Base-by-base conservation (phyloP, 2,113 vertebrate genomes). In the Macroglossus sobrinus region DNA sequence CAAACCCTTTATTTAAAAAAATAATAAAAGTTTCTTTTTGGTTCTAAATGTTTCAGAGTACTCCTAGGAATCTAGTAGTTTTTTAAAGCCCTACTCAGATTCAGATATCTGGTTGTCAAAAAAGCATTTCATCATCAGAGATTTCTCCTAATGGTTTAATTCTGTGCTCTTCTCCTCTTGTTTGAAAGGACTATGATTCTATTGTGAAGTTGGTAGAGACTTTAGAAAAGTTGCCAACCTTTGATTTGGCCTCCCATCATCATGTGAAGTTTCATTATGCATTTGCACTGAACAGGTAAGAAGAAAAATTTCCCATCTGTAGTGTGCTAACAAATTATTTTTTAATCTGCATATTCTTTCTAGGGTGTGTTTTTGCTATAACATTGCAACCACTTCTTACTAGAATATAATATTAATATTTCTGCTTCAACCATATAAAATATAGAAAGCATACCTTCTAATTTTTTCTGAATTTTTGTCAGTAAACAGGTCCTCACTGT, bases 261-360 rank as follows among this genome's bases (percentile, higher is more conserved):
- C 99, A 99, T 35, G 99, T 99, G 98, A 99, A 99, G 98, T 99
- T 99, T 98, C 99, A 99, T 98, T 99, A 99, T 33, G 99, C 99
- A 0, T 99, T 99, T 98, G 99, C 99, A 0, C 98, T 99, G 89
- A 99, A 99, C 96, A 99, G 99, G 99, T 99, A 98, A 99, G 98
- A 96, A 69, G 69, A 76, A 71, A 81, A 95, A 71, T 0, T 13
- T 78, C 78, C 59, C 0, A 0, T 66, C 64, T 68, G 13, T 47
- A 26, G 3, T 81, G 45, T 28, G 33, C 28, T 30, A 24, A 26
- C 69, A 12, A 10, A 8, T 30, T 72, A 85, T 89, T 85, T 21
- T 71, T 57, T 38, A 87, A 75, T 53, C 30, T 45, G 24, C 33
- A 18, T 2, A 3, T 38, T 96, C 72, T 55, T 15, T 53, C 16